Conservation (phyloP, 2,888 invertebrate genomes). For the Cataglyphis albicans region DNA sequence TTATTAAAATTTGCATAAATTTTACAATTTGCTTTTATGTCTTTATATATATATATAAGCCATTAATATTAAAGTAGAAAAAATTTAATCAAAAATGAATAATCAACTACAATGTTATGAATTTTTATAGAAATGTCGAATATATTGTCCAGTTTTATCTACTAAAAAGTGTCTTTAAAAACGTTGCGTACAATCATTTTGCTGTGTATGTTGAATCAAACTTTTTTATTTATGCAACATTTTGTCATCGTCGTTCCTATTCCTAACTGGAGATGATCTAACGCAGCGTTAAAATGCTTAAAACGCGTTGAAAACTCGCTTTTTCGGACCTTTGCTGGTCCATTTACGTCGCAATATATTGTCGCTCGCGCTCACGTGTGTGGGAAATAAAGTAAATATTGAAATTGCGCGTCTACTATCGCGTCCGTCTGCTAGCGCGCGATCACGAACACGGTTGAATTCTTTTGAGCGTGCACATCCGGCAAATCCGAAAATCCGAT, state of each 20-base stretch:
- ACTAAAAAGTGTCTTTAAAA: neutral
- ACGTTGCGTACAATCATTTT: neutral
- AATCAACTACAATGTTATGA: neutral
- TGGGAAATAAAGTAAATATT: constrained; percentile 61
- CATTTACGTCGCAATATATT: constrained; percentile 30
- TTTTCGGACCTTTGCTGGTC: constrained; percentile 5
- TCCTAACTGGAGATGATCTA: neutral
- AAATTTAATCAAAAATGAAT: neutral
- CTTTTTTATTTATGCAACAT: neutral
- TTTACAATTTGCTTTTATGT: neutral
- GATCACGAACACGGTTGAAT: constrained; percentile 65
- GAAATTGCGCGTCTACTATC: constrained; percentile 58
- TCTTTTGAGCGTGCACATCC: constrained; percentile 76
- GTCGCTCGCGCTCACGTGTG: neutral
- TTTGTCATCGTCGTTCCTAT: constrained; percentile 6
- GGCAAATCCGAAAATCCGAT: constrained; percentile 78
- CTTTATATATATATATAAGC: neutral
- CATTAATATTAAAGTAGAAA: neutral
- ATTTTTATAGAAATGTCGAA: neutral
- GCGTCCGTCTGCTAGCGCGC: constrained; percentile 47
- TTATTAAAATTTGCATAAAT: neutral
- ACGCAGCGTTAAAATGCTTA: constrained; percentile 31
- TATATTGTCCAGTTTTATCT: neutral
- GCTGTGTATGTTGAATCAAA: neutral
- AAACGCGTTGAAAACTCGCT: constrained; percentile 25